Percentiles rank a stretch among this genome's conserved stretches.
Evolutionary conservation across 1,140 invertebrate genomes (phyloP).

Genomic region (Musca domestica): DNA sequence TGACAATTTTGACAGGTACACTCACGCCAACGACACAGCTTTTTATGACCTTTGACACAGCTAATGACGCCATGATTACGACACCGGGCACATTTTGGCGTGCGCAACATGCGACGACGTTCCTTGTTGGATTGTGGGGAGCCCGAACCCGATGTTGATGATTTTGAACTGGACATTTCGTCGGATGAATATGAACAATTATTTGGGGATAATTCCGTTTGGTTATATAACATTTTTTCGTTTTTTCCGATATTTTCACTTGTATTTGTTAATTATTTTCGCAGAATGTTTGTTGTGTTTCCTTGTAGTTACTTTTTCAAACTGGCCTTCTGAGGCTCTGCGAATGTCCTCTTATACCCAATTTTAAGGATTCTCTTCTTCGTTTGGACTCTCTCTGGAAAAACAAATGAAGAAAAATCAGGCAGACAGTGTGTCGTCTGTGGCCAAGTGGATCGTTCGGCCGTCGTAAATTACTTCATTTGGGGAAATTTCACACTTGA

Average conservation of each 20-base stretch:
- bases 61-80: slow-evolving; percentile 87
- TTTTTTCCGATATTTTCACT: background rate
- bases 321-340: background rate
- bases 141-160: background rate
- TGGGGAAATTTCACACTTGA: slow-evolving; percentile 16
- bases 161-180: slow-evolving; percentile 2
- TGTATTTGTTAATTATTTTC: background rate
- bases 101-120: slow-evolving; percentile 57
- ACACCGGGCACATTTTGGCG: slow-evolving; percentile 85
- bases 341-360: background rate
- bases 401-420: too few species aligned
- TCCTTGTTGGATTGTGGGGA: slow-evolving; percentile 30
- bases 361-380: background rate
- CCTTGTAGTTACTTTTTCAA: background rate
- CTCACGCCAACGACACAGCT: slow-evolving; percentile 73
- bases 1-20: slow-evolving; percentile 83
- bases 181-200: background rate
- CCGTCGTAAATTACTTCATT: slow-evolving; percentile 3
- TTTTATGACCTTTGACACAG: slow-evolving; percentile 83
- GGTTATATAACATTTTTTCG: slow-evolving; percentile 9
- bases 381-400: too few species aligned
- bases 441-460: too few species aligned
- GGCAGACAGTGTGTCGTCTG: too few species aligned
- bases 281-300: background rate
- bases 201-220: background rate